Base-by-base conservation (phyloP, 1,140 invertebrate genomes). In the Drosophila tropicalis region DNA sequence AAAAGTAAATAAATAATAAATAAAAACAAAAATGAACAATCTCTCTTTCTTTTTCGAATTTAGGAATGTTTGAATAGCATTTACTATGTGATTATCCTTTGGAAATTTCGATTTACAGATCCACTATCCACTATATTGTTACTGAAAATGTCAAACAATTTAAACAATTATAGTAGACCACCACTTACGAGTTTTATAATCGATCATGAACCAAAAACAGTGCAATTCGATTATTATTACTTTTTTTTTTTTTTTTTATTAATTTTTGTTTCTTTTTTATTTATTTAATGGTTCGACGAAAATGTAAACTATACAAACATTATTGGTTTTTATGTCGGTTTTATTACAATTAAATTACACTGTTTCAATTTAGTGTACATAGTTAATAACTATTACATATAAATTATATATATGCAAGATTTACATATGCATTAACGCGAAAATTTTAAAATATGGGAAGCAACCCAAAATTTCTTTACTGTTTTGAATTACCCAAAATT, bases 1-100 rank as follows among this genome's bases (percentile, higher is more conserved):
- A 90, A 90, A 76, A 80, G 64, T 79, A 79, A 78, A 83, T 79
- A 78, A 79, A 79, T 77, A 79, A 70, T 58, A 83, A 83, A 79
- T 82, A 81, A 74, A 82, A 77, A 67, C 54, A 77, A 81, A 70
- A 78, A 62, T 57, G 39, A 15, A 57, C 47, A 13, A 58, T 57
- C 12, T 19, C 22, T 22, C 36, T 41, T 25, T 40, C 22, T 2
- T 12, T 22, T 51, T 22, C 5, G 12, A 2, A 39, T 22, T 22
- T 22, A 22, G 3, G 22, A 13, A 39, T 29, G 36, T 36, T 36
- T 10, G 29, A 6, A 6, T 5, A 29, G 1, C 5, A 29, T 29
- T 6, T 3, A 22, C 22, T 1, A 1, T 22, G 22, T 22, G 22
- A 22, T 22, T 22, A 22, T 22, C 22, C 22, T 22, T 22, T 22